A percentile compares a stretch with the other conserved stretches of the same genome.
Evolutionary conservation across 2,888 invertebrate species (phyloP).

Genomic region (Liopterus haemorrhoidalis): DNA sequence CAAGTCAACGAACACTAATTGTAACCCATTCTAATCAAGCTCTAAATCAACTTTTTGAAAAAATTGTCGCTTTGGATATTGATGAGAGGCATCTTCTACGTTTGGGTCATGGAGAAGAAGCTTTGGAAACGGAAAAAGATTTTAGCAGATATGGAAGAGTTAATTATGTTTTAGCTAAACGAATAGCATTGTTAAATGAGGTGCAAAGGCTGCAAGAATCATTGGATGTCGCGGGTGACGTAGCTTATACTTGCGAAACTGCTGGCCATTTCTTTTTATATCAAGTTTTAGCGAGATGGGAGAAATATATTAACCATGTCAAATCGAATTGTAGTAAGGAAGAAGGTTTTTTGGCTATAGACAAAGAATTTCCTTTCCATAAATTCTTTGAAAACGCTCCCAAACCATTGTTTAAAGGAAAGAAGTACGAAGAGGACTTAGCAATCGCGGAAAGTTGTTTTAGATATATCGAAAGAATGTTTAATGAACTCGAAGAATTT

Average conservation of each 20-base stretch:
- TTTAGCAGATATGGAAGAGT: conserved; percentile 97
- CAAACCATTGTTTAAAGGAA: conserved; percentile 81
- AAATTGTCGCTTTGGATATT: conserved; percentile 95
- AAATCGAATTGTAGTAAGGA: conserved; percentile 48
- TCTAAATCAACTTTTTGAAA: conserved; percentile 97
- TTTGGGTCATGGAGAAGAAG: conserved; percentile 98
- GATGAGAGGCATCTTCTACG: conserved; percentile 96
- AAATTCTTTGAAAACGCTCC: conserved; percentile 91
- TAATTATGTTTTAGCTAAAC: conserved; percentile 93
- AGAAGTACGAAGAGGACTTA: conserved; percentile 72
- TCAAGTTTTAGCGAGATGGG: conserved; percentile 88
- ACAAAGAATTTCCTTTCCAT: conserved; percentile 85
- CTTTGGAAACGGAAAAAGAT: conserved; percentile 97
- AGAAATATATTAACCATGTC: conserved; percentile 67
- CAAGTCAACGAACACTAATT: conserved; percentile 94
- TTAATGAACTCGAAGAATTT: conserved; percentile 96
- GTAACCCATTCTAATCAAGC: conserved; percentile 99
- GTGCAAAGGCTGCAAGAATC: conserved; percentile 85
- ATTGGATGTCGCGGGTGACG: conserved; percentile 78
- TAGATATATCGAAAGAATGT: conserved; percentile 89
- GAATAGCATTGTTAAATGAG: conserved; percentile 79
- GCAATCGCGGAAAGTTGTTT: conserved; percentile 91
- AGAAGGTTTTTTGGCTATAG: conserved; percentile 57
- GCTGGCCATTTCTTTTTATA: conserved; percentile 97
- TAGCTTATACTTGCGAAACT: conserved; percentile 96